These are phyloP conservation scores for Balaeniceps rex DNA, from an alignment of 2,113 vertebrate species.

Conservation along the genomic window DNA sequence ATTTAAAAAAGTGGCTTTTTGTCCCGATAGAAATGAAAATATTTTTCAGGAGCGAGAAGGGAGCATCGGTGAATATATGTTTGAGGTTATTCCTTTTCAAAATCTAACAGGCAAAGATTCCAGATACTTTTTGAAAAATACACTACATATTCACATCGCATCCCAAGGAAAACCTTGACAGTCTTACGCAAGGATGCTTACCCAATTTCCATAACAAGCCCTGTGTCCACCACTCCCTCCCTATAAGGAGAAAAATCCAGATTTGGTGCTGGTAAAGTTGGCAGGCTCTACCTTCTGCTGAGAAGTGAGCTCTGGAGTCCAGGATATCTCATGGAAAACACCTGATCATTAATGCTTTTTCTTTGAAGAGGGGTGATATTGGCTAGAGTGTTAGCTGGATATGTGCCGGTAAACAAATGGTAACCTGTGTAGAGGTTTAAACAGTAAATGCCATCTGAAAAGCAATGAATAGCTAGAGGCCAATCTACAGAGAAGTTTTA, in stretches of 20 bases:
- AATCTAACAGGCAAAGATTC: background rate
- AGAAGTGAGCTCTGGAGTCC: background rate
- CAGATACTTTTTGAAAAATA: background rate
- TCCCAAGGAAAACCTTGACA: background rate
- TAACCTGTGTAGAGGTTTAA: background rate
- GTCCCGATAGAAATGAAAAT: background rate
- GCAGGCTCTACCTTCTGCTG: background rate
- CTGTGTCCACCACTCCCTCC: background rate
- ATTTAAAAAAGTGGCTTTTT: background rate
- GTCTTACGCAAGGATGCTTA: background rate
- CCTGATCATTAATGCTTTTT: background rate
- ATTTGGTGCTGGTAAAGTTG: background rate
- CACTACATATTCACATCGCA: background rate
- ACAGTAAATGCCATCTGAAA: background rate
- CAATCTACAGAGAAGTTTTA: background rate
- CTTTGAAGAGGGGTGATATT: background rate
- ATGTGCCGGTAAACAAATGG: background rate
- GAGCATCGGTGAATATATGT: background rate
- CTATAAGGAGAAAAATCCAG: background rate
- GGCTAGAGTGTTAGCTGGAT: background rate
- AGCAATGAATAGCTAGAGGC: background rate
- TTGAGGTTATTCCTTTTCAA: background rate
- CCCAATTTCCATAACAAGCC: background rate
- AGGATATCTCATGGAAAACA: background rate
- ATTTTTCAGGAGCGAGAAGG: background rate